Percentiles rank a stretch among this genome's conserved stretches.
These are phyloP conservation scores for Gymnothorax javanicus DNA, from an alignment of 2,797 vertebrate species.

Conservation along the genomic window DNA sequence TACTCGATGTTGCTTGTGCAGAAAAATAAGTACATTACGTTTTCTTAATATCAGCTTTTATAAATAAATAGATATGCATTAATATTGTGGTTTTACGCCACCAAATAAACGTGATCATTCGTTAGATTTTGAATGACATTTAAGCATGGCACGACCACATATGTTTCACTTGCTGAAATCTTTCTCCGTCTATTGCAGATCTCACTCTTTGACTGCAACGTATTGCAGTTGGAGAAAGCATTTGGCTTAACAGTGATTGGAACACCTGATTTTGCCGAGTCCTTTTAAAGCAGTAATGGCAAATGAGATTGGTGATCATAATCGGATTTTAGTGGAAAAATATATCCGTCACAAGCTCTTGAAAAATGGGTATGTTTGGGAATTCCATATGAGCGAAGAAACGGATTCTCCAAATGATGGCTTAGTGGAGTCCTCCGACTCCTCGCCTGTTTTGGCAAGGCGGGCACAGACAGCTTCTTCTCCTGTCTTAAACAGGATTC, in stretches of 20 bases:
- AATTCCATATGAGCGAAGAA: constrained; percentile 58
- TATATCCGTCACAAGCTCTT: constrained; percentile 95
- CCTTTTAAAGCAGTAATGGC: constrained; percentile 67
- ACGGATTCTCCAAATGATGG: constrained; percentile 66
- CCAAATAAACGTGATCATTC: background rate
- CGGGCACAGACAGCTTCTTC: constrained; percentile 56
- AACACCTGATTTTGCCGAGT: constrained; percentile 44
- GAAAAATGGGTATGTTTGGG: constrained; percentile 88
- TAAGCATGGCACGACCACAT: background rate
- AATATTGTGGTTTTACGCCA: background rate
- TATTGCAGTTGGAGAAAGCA: constrained; percentile 44
- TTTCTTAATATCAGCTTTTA: constrained; percentile 3
- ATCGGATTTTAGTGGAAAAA: constrained; percentile 90
- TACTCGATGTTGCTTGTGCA: background rate
- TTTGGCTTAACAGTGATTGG: constrained; percentile 51
- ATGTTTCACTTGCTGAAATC: background rate
- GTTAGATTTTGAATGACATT: background rate
- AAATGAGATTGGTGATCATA: constrained; percentile 70
- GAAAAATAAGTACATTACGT: background rate
- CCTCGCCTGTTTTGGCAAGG: constrained; percentile 59
- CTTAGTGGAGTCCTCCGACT: constrained; percentile 52
- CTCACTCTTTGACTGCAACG: background rate
- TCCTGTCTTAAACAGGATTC: constrained; percentile 45
- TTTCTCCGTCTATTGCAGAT: constrained; percentile 7
- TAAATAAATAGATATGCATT: background rate